Conservation (phyloP, 2,113 vertebrate species). For the Stictonetta naevosa region DNA sequence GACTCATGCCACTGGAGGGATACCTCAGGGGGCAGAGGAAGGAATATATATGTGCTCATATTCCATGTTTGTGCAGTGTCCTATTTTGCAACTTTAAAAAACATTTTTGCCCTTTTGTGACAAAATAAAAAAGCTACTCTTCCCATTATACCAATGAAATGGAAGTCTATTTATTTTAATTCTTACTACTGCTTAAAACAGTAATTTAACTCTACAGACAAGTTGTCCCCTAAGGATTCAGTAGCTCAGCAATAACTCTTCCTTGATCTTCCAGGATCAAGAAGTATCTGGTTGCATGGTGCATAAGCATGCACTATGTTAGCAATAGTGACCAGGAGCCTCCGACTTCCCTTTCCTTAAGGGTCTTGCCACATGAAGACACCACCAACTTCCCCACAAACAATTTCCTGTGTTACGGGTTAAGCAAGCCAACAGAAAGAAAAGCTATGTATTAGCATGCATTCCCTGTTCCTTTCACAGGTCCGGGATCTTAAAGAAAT, state of each 20-base stretch:
- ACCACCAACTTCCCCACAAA: background rate
- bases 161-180: background rate
- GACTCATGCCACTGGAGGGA: background rate
- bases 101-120: background rate
- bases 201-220: background rate
- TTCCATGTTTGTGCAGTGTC: background rate
- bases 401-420: background rate
- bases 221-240: background rate
- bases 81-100: background rate
- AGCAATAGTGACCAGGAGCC: background rate
- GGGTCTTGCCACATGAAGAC: background rate
- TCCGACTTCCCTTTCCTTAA: background rate
- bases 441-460: background rate
- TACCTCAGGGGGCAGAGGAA: fast-evolving
- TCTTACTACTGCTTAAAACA: background rate
- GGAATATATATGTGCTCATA: background rate
- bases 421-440: background rate
- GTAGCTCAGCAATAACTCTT: background rate
- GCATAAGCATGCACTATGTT: background rate
- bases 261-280: background rate
- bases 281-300: fast-evolving
- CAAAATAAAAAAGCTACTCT: background rate
- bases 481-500: background rate
- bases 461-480: background rate
- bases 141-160: background rate